phyloP scores from a whole-genome alignment of 2,888 invertebrate species.

The Bellardia pandia region DNA sequence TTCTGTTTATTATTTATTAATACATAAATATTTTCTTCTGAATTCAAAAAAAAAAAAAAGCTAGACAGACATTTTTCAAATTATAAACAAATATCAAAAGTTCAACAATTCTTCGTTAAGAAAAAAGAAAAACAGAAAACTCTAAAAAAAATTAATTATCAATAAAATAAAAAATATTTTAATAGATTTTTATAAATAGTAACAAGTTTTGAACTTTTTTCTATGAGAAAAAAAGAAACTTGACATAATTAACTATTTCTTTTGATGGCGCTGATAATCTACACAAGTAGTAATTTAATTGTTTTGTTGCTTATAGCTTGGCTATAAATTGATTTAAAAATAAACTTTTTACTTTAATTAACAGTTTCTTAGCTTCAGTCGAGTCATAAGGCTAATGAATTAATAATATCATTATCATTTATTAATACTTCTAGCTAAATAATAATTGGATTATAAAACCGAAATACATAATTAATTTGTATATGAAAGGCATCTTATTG shows the following conservation, averaged over 20 bases:
- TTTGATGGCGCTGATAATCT: constrained; percentile 6
- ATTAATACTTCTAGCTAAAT: neutral
- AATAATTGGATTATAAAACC: neutral
- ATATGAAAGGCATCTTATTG: too few species aligned
- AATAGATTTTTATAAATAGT: neutral
- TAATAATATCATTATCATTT: neutral
- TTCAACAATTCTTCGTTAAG: too few species aligned
- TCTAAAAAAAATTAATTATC: too few species aligned
- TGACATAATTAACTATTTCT: constrained; percentile 15
- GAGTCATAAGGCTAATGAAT: neutral
- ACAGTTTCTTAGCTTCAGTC: neutral
- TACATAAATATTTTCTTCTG: neutral
- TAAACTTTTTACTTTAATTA: neutral
- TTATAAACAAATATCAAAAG: neutral
- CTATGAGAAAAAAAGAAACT: constrained; percentile 7
- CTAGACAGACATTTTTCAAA: neutral
- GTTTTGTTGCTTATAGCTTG: constrained; percentile 3
- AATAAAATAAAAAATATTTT: neutral
- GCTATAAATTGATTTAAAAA: neutral
- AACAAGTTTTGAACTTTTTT: neutral
- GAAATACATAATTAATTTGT: too few species aligned
- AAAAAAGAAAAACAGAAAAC: too few species aligned
- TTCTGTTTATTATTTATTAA: constrained; percentile 2
- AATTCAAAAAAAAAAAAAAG: neutral
- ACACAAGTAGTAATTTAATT: neutral